phyloP scores from a whole-genome alignment of 2,113 vertebrate species.

The Thalassoma bifasciatum region DNA sequence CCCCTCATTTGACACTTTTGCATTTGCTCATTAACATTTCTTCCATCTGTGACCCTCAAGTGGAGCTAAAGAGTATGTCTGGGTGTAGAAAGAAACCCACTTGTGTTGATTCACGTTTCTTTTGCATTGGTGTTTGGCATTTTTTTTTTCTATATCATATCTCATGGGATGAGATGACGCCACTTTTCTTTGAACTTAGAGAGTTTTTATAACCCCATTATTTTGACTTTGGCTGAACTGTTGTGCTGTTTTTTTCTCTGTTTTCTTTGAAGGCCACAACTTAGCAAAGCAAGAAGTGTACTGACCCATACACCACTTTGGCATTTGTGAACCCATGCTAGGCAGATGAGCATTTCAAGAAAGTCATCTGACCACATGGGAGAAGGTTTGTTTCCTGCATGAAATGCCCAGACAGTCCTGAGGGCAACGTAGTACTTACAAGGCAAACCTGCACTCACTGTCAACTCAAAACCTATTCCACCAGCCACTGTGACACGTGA shows the following conservation, averaged over 20 bases:
- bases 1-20: slow-evolving; percentile 62
- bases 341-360: slow-evolving; percentile 3
- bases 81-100: slow-evolving; percentile 14
- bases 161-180: neutral
- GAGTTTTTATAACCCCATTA: neutral
- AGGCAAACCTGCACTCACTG: slow-evolving; percentile 24
- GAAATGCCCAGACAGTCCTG: slow-evolving; percentile 37
- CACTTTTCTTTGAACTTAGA: slow-evolving; percentile 3
- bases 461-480: slow-evolving; percentile 28
- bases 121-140: neutral
- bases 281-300: neutral
- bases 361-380: slow-evolving; percentile 19
- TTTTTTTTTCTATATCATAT: neutral
- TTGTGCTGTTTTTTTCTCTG: neutral
- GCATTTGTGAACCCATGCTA: slow-evolving; percentile 45
- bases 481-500: slow-evolving; percentile 27
- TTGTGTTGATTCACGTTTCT: slow-evolving; percentile 24
- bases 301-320: slow-evolving; percentile 56
- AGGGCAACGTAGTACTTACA: slow-evolving; percentile 26
- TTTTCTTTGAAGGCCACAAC: slow-evolving; percentile 3
- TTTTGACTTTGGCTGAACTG: neutral
- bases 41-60: slow-evolving; percentile 16
- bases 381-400: slow-evolving; percentile 30
- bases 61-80: slow-evolving; percentile 28
- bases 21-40: slow-evolving; percentile 41